These are phyloP conservation scores for Alethe castanea DNA, from an alignment of 2,113 vertebrate species.

Conservation along the genomic window DNA sequence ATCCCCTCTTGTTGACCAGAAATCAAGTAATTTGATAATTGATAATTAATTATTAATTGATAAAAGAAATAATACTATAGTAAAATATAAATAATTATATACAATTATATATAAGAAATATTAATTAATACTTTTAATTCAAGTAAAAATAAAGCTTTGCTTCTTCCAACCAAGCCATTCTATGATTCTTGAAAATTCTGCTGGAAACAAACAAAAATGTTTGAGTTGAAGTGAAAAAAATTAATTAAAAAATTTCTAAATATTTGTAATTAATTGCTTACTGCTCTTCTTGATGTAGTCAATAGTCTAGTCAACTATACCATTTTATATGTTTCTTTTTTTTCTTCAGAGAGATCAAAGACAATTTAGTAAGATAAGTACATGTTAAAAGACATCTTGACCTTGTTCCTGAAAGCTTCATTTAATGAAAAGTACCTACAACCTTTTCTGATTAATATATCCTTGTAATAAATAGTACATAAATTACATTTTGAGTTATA, in stretches of 20 bases:
- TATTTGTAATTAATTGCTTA: not conserved
- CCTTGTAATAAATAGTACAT: conserved; percentile 62
- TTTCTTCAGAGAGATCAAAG: conserved; percentile 1
- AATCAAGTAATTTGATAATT: not conserved
- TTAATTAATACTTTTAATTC: not conserved
- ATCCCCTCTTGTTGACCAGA: not conserved
- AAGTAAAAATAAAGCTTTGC: not conserved
- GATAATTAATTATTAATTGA: too few species aligned
- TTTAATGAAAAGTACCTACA: conserved; percentile 27
- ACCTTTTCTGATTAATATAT: conserved; percentile 32
- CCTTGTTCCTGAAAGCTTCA: not conserved
- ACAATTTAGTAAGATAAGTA: conserved; percentile 7
- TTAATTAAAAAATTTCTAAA: not conserved
- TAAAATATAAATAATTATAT: too few species aligned
- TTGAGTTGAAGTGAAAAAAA: not conserved
- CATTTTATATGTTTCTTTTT: not conserved
- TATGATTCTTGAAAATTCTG: not conserved
- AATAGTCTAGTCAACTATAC: not conserved
- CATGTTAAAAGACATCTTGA: conserved; percentile 14
- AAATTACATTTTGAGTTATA: conserved; percentile 55
- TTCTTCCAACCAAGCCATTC: not conserved
- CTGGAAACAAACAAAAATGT: not conserved
- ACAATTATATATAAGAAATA: too few species aligned
- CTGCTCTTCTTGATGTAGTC: not conserved
- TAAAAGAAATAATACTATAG: too few species aligned